phyloP scores from a whole-genome alignment of 2,113 vertebrate genomes.

The Catharus fuscescens region DNA sequence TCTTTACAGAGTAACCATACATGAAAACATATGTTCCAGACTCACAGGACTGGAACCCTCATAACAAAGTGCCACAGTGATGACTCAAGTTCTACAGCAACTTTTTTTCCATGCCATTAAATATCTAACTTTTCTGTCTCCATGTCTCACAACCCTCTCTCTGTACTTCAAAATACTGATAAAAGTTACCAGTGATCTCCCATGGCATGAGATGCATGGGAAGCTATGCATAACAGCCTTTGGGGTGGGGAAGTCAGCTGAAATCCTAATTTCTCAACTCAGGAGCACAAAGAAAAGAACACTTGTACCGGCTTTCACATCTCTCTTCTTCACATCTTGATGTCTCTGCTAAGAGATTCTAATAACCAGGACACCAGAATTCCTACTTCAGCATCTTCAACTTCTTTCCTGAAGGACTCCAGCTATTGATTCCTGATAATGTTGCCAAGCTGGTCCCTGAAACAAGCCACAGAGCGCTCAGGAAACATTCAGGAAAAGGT shows the following conservation, averaged over 20 bases:
- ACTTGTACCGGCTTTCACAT: background rate
- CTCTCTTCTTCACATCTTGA: conserved; percentile 20
- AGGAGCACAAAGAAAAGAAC: conserved; percentile 18
- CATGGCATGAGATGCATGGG: background rate
- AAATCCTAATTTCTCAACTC: background rate
- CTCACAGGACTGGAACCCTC: background rate
- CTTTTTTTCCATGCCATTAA: background rate
- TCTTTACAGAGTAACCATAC: background rate
- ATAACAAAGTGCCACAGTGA: background rate
- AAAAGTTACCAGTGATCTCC: background rate
- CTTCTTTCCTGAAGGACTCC: conserved; percentile 36
- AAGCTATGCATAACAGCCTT: background rate
- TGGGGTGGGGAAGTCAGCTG: background rate
- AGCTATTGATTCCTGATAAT: conserved; percentile 15
- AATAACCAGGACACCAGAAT: conserved; percentile 35
- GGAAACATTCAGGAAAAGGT: background rate
- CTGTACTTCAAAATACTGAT: background rate
- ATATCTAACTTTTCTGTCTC: background rate
- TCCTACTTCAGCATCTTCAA: conserved; percentile 20
- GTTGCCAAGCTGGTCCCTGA: conserved; percentile 7
- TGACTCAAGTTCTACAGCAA: background rate
- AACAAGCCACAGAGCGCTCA: conserved; percentile 16
- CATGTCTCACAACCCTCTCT: background rate
- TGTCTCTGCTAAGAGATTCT: conserved; percentile 15
- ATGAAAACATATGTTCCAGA: background rate